Percentiles rank a stretch among this genome's conserved stretches.
Evolutionary conservation across 2,888 invertebrate genomes (phyloP).

Genomic region (Cerastis leucographa): DNA sequence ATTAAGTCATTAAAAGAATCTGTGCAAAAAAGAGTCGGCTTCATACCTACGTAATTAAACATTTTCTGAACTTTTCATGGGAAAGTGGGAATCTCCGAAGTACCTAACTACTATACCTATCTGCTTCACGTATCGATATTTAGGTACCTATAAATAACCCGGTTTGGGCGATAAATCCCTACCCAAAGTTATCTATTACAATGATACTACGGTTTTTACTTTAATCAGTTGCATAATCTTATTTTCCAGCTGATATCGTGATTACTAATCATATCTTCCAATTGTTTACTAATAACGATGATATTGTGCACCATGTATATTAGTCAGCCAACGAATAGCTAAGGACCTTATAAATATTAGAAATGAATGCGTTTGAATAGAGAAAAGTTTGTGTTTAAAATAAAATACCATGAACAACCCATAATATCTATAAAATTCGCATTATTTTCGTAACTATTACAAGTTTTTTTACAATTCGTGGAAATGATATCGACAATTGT

Average conservation of each 20-base stretch:
- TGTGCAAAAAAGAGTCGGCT: neutral
- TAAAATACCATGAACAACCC: neutral
- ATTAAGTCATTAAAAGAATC: neutral
- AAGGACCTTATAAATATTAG: neutral
- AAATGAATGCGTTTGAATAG: neutral
- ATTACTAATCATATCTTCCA: slow-evolving; percentile 41
- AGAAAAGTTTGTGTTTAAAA: neutral
- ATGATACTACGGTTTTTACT: slow-evolving; percentile 32
- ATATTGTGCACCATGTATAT: slow-evolving; percentile 3
- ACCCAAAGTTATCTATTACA: slow-evolving; percentile 20
- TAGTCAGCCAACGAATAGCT: neutral
- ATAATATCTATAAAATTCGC: neutral
- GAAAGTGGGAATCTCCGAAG: neutral
- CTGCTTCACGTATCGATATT: neutral
- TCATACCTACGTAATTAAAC: neutral
- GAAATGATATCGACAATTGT: neutral
- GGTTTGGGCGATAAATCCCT: slow-evolving; percentile 12
- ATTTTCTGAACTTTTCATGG: neutral
- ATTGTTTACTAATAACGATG: slow-evolving; percentile 51
- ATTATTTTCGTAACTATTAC: neutral
- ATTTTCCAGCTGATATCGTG: slow-evolving; percentile 35
- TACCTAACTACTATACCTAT: neutral
- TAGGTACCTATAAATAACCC: slow-evolving; percentile 9
- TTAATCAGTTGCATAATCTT: slow-evolving; percentile 47
- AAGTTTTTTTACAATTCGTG: neutral